Evolutionary conservation across 2,797 vertebrate species (phyloP).

Genomic region (Notolepis coatsorum): DNA sequence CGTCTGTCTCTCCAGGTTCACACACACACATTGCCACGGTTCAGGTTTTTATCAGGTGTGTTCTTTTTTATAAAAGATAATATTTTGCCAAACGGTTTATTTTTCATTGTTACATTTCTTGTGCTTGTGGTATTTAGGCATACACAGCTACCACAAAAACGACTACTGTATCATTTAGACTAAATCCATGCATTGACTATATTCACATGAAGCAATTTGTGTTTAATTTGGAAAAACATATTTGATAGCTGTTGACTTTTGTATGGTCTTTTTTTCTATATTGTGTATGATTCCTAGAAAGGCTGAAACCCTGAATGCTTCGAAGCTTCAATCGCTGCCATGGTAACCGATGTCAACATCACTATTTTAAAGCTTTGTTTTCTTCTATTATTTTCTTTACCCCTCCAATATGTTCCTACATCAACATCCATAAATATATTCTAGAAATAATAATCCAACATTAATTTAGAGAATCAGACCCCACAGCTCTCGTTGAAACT

Average conservation of each 20-base stretch:
- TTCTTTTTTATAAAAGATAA: constrained; percentile 52
- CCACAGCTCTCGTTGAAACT: too few relatives aligned
- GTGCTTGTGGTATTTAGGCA: constrained; percentile 56
- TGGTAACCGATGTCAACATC: too few relatives aligned
- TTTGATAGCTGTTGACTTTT: constrained; percentile 37
- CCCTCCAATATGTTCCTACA: too few relatives aligned
- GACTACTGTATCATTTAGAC: constrained; percentile 59
- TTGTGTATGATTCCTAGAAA: too few relatives aligned
- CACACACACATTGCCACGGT: constrained; percentile 24
- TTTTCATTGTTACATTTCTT: constrained; percentile 43
- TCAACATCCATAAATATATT: too few relatives aligned
- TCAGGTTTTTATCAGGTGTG: constrained; percentile 45
- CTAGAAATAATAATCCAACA: too few relatives aligned
- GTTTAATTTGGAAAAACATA: constrained; percentile 35
- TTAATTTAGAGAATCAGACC: too few relatives aligned
- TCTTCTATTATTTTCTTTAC: too few relatives aligned
- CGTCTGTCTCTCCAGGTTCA: constrained; percentile 26
- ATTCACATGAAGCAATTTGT: constrained; percentile 29
- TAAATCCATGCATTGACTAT: constrained; percentile 60
- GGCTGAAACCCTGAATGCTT: too few relatives aligned
- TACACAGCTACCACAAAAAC: constrained; percentile 25
- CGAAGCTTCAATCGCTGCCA: too few relatives aligned
- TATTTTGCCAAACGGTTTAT: constrained; percentile 28
- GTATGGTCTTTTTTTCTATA: constrained; percentile 36
- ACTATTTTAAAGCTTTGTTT: too few relatives aligned